Evolutionary conservation across 2,797 vertebrate species (phyloP).

Genomic region (Bucorvus abyssinicus): DNA sequence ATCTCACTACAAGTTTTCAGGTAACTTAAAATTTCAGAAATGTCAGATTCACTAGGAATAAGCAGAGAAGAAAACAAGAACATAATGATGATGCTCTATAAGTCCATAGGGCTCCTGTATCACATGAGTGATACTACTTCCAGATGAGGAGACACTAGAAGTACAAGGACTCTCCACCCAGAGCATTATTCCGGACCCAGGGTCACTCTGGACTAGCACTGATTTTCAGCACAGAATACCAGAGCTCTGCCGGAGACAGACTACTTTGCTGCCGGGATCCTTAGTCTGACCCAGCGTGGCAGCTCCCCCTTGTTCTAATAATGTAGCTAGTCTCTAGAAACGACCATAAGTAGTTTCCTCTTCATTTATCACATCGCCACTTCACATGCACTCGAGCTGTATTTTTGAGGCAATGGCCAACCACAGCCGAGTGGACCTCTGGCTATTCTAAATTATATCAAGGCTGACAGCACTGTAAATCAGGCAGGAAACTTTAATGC

Average conservation of each 20-base stretch:
- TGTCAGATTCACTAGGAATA: neutral
- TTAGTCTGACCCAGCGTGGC: neutral
- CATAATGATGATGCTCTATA: neutral
- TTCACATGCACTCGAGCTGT: neutral
- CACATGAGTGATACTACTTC: neutral
- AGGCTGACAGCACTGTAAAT: neutral
- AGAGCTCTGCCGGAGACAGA: neutral
- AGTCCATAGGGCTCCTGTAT: neutral
- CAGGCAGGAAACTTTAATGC: neutral
- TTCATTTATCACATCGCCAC: neutral
- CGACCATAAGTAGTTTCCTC: neutral
- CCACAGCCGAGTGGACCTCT: neutral
- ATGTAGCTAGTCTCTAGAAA: neutral
- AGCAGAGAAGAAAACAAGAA: neutral
- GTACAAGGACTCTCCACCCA: neutral
- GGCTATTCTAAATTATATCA: conserved; percentile 11
- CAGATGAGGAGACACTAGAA: neutral
- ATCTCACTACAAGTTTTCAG: neutral
- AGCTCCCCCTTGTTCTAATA: neutral
- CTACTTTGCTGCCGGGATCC: neutral
- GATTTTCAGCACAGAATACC: neutral
- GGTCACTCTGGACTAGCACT: neutral
- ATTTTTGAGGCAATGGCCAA: neutral
- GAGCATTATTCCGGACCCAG: neutral
- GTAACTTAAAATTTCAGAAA: neutral